Conservation (phyloP, 1,140 invertebrate genomes). For the Cherax quadricarinatus region DNA sequence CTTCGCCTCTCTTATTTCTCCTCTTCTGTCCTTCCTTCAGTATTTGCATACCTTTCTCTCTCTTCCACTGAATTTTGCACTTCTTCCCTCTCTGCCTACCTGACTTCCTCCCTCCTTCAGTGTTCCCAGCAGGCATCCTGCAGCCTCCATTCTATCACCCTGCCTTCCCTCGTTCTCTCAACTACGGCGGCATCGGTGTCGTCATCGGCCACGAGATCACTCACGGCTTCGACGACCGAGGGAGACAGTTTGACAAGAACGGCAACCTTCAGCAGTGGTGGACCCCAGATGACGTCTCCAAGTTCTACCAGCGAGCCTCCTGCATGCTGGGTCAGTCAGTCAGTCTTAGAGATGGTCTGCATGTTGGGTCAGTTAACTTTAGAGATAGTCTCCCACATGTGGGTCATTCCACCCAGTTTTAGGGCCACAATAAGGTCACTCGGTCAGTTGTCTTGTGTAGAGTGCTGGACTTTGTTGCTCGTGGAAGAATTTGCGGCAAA, state of each 20-base stretch:
- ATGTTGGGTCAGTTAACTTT: too few species aligned
- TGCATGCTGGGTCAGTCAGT: conserved; percentile 70
- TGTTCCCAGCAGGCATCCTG: conserved; percentile 93
- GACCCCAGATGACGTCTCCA: conserved; percentile 80
- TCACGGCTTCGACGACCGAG: conserved; percentile 93
- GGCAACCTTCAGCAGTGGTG: conserved; percentile 99
- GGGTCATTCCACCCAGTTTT: too few species aligned
- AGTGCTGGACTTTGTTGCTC: too few species aligned
- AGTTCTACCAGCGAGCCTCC: conserved; percentile 68
- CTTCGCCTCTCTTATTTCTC: too few species aligned
- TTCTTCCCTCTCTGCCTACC: too few species aligned
- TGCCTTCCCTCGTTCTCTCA: conserved; percentile 88
- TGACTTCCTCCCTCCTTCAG: conserved; percentile 77
- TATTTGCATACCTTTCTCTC: too few species aligned
- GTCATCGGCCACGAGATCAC: conserved; percentile 93
- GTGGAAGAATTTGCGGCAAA: too few species aligned
- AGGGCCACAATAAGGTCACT: too few species aligned
- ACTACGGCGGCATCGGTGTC: conserved; percentile 91
- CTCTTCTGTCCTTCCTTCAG: too few species aligned
- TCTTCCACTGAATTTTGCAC: too few species aligned
- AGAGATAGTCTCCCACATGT: too few species aligned
- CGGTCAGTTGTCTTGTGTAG: too few species aligned
- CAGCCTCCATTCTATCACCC: conserved; percentile 92
- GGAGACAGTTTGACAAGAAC: conserved; percentile 96
- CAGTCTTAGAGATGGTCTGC: neutral